phyloP scores from a whole-genome alignment of 2,797 vertebrate species.

The Molothrus aeneus region DNA sequence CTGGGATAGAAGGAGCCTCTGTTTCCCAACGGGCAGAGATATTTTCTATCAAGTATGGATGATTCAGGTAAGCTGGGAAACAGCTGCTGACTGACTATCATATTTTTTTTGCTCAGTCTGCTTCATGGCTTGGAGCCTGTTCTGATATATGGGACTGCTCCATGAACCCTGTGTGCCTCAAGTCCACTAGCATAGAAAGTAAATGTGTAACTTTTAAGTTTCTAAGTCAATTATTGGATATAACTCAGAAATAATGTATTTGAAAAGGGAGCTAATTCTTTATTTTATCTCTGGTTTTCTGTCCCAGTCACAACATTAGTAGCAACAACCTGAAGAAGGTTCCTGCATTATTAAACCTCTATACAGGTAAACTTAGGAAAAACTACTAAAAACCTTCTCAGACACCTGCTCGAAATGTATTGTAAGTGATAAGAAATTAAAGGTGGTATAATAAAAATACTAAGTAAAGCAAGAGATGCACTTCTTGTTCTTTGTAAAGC shows the following conservation, averaged over 20 bases:
- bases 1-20: neutral
- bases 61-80: neutral
- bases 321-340: neutral
- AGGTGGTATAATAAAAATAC: neutral
- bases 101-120: neutral
- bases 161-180: neutral
- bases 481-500: constrained; percentile 12
- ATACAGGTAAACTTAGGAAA: constrained; percentile 7
- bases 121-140: neutral
- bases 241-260: neutral
- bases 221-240: neutral
- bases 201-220: neutral
- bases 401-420: neutral
- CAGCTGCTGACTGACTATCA: neutral
- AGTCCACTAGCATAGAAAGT: neutral
- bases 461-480: constrained; percentile 20
- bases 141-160: neutral
- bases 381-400: neutral
- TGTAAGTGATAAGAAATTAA: neutral
- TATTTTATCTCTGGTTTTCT: constrained; percentile 33
- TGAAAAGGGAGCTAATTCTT: constrained; percentile 30
- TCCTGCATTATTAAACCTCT: neutral
- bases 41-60: neutral
- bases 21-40: neutral
- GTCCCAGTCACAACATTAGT: neutral